Evolutionary conservation across 2,797 vertebrate genomes (phyloP), one percentile per base, ranked within the genome.

Genomic region (Rhodeus uyekii): DNA sequence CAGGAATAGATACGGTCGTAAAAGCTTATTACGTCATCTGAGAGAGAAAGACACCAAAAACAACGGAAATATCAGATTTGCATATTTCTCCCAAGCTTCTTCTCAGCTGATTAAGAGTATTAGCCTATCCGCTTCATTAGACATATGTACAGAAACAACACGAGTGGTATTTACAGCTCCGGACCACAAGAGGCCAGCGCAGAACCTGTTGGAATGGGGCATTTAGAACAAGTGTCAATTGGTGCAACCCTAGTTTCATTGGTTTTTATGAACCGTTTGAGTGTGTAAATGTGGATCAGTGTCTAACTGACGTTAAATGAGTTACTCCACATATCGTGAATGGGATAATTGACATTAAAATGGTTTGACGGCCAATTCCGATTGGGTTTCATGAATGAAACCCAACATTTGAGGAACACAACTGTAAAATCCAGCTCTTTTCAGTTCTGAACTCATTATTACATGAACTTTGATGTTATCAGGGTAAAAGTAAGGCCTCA

Each of bases 131-230:
- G 88, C 91, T 90, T 86, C 89, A 89, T 88, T 89, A 90, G 86
- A 82, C 74, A 32, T 93, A 94, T 94, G 83, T 92, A 94, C 93
- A 95, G 89, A 92, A 81, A 91, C 90, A 90, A 87, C 86, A 84
- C 53, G 92, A 95, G 93, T 95, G 94, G 94, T 95, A 95, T 95
- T 94, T 95, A 95, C 93, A 95, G 90, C 44, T 86, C 89, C 87
- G 78, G 85, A 92, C 94, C 93, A 94, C 93, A 93, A 93, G 94
- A 93, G 93, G 90, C 93, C 72, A 89, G 80, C 87, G 83, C 84
- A 89, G 90, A 91, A 80, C 89, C 69, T 34, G 13, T 18, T 19
- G 60, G 48, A 76, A 74, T 10, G 42, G 44, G 7, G n/a, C n/a
- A n/a, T n/a, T n/a, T n/a, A n/a, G n/a, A n/a, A n/a, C n/a, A n/a